Evolutionary conservation across 2,888 invertebrate genomes (phyloP).

Genomic region (Drosophila koepferae): DNA sequence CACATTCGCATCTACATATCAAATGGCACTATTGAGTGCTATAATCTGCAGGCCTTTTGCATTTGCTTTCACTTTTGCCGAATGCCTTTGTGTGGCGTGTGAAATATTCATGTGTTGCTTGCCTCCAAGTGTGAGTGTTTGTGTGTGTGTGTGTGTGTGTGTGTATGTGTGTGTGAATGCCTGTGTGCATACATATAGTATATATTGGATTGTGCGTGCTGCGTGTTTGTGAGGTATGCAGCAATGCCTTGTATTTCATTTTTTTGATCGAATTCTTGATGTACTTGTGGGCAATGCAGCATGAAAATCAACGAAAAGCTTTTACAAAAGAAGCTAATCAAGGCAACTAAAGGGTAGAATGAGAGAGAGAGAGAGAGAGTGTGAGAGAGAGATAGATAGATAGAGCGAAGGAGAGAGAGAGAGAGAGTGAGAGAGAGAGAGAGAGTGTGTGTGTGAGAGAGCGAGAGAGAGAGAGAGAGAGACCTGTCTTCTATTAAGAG

Average conservation of each 20-base stretch:
- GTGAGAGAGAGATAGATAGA: too few relatives aligned
- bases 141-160: neutral
- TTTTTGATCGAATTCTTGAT: conserved; percentile 2
- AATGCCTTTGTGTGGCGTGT: conserved; percentile 45
- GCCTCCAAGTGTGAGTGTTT: conserved; percentile 6
- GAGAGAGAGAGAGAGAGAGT: too few relatives aligned
- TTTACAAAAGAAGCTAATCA: conserved; percentile 10
- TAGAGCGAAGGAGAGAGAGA: too few relatives aligned
- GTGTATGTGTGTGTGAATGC: neutral
- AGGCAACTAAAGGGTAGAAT: too few relatives aligned
- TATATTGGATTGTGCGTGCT: conserved; percentile 13
- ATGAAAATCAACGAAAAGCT: neutral
- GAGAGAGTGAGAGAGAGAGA: too few relatives aligned
- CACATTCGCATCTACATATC: conserved; percentile 18
- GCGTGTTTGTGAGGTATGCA: conserved; percentile 17
- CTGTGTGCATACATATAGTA: neutral
- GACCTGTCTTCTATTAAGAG: too few relatives aligned
- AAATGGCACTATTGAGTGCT: conserved; percentile 69
- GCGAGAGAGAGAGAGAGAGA: too few relatives aligned
- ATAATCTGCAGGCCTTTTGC: conserved; percentile 73
- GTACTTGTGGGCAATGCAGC: conserved; percentile 10
- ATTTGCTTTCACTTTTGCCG: conserved; percentile 63
- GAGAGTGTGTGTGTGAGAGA: too few relatives aligned
- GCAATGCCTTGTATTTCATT: conserved; percentile 10
- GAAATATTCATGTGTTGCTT: conserved; percentile 68